Evolutionary conservation across 2,888 invertebrate genomes (phyloP).

Genomic region (Myathropa florea): DNA sequence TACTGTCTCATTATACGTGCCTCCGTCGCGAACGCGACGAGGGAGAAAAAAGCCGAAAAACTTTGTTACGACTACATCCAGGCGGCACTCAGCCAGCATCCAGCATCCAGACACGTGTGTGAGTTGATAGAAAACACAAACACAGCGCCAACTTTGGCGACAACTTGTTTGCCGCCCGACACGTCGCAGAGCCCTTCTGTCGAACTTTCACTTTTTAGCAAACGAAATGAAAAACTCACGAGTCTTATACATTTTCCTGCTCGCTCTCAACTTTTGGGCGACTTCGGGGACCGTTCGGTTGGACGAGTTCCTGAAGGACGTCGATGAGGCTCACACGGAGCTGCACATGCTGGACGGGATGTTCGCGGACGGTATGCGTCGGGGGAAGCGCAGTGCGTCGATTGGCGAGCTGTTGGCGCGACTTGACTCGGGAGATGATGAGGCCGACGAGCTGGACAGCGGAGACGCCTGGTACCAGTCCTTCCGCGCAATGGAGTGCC

Average conservation of each 20-base stretch:
- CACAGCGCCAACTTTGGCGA: constrained; percentile 17
- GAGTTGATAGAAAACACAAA: constrained; percentile 36
- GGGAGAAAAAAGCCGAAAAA: constrained; percentile 11
- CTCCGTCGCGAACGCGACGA: neutral
- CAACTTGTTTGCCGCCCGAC: constrained; percentile 17
- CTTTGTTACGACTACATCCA: constrained; percentile 35
- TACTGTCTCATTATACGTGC: constrained; percentile 20
- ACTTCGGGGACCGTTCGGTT: constrained; percentile 67
- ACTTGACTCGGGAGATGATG: constrained; percentile 66
- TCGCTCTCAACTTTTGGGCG: neutral
- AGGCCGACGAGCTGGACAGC: constrained; percentile 33
- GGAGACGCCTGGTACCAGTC: constrained; percentile 74
- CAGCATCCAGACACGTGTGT: neutral
- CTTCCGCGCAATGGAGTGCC: constrained; percentile 65
- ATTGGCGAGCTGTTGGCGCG: constrained; percentile 74
- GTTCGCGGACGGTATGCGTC: constrained; percentile 33
- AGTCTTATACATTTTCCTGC: neutral
- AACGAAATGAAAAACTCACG: constrained; percentile 39
- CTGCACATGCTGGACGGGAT: constrained; percentile 66
- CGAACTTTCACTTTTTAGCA: neutral
- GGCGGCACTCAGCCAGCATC: too few species aligned
- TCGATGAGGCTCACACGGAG: constrained; percentile 71
- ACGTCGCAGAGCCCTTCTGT: constrained; percentile 14
- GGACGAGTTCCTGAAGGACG: constrained; percentile 72
- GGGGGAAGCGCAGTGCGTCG: constrained; percentile 73